Conservation (phyloP, 1,140 invertebrate genomes). For the Stegodyphus dumicola region DNA sequence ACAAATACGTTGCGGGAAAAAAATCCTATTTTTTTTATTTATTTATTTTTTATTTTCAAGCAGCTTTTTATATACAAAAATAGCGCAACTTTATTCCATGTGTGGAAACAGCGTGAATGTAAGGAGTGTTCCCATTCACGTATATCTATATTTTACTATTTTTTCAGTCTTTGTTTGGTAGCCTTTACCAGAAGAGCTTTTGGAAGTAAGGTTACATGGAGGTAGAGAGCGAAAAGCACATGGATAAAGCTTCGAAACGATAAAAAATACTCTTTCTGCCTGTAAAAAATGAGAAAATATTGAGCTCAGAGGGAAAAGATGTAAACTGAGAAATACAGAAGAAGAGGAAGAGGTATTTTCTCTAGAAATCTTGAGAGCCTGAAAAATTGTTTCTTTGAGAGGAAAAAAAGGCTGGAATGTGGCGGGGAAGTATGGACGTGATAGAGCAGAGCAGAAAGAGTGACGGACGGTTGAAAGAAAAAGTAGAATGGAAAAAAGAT, state of each 20-base stretch:
- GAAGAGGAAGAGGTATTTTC: constrained; percentile 20
- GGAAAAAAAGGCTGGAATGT: no score
- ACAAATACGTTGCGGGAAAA: no score
- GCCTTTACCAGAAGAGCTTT: not conserved
- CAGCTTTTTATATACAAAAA: no score
- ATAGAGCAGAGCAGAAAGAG: not conserved
- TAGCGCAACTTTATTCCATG: no score
- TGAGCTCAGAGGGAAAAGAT: constrained; percentile 34
- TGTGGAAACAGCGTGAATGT: not conserved
- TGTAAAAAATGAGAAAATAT: constrained; percentile 29
- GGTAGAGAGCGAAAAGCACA: not conserved
- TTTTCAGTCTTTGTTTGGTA: not conserved
- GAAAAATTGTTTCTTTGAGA: constrained; percentile 32
- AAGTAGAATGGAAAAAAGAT: not conserved
- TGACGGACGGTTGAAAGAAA: constrained; percentile 2
- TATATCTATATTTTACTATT: constrained; percentile 11
- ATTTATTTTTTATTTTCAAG: no score
- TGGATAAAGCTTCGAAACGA: constrained; percentile 10
- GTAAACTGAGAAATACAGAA: constrained; percentile 55
- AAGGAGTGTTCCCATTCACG: constrained; percentile 6
- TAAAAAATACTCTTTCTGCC: constrained; percentile 1
- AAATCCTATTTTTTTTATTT: no score
- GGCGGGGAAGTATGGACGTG: no score
- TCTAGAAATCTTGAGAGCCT: constrained; percentile 34
- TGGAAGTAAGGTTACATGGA: not conserved